phyloP scores from a whole-genome alignment of 2,888 invertebrate species.

The Drosophila rubida region DNA sequence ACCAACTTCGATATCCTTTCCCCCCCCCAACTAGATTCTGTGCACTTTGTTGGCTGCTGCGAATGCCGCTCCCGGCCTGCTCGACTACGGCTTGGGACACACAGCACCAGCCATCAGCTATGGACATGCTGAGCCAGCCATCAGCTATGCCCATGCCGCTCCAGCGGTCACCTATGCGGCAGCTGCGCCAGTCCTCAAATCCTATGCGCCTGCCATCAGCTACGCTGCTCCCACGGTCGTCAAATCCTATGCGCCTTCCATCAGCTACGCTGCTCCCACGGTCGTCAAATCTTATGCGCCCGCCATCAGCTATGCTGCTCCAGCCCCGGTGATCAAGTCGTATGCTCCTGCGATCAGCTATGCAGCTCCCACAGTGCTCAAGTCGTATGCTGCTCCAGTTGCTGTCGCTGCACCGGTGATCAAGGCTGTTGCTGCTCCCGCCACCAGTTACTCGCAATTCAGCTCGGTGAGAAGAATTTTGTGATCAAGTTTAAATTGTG shows the following conservation, averaged over 20 bases:
- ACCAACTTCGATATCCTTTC: neutral
- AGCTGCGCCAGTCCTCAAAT: conserved; percentile 55
- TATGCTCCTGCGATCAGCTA: conserved; percentile 72
- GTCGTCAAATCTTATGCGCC: conserved; percentile 64
- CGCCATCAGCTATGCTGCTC: conserved; percentile 67
- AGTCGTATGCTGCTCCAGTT: conserved; percentile 51
- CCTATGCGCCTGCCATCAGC: conserved; percentile 65
- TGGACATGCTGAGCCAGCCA: conserved; percentile 35
- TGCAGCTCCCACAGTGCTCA: conserved; percentile 65
- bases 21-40: conserved; percentile 65
- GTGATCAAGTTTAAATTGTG: neutral
- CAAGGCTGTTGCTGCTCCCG: conserved; percentile 66
- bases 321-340: conserved; percentile 58
- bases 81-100: conserved; percentile 60
- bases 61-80: conserved; percentile 78
- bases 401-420: conserved; percentile 62
- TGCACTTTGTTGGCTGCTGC: conserved; percentile 58
- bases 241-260: conserved; percentile 66
- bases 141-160: conserved; percentile 34
- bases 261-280: conserved; percentile 49
- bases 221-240: conserved; percentile 55
- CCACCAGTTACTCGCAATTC: conserved; percentile 87
- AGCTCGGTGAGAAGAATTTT: conserved; percentile 83
- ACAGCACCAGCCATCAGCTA: conserved; percentile 46
- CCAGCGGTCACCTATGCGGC: conserved; percentile 39